A percentile compares a stretch with the other conserved stretches of the same genome.
These are phyloP conservation scores for Neolamprologus sp. DNA, from an alignment of 2,113 vertebrate species.

Conservation along the genomic window DNA sequence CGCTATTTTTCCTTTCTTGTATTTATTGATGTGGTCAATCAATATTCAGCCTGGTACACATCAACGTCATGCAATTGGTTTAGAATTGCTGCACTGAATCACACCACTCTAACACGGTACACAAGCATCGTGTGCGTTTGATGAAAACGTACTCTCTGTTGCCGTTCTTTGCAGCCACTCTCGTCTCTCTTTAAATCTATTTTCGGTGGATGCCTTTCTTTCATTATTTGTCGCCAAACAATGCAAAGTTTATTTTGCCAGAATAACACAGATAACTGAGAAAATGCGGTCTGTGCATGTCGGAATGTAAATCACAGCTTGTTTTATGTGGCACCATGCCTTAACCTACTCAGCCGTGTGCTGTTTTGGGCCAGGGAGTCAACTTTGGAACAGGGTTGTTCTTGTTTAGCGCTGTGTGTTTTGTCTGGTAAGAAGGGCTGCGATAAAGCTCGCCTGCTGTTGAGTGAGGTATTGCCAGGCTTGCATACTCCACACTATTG, in stretches of 20 bases:
- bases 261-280: constrained; percentile 24
- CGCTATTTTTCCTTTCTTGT: constrained; percentile 27
- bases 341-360: constrained; percentile 1
- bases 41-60: constrained; percentile 48
- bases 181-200: constrained; percentile 11
- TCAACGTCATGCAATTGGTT: constrained; percentile 36
- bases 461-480: constrained; percentile 32
- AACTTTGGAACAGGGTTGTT: constrained; percentile 18
- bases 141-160: background rate
- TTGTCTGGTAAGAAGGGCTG: constrained; percentile 43
- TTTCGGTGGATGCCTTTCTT: constrained; percentile 10
- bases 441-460: constrained; percentile 43
- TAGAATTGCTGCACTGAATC: constrained; percentile 6
- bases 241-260: constrained; percentile 39
- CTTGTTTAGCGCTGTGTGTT: constrained; percentile 54
- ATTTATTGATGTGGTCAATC: constrained; percentile 60
- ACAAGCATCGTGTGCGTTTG: constrained; percentile 24
- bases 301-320: constrained; percentile 44
- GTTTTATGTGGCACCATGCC: constrained; percentile 40
- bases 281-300: constrained; percentile 21
- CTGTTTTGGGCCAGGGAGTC: constrained; percentile 19
- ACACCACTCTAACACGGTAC: background rate
- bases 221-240: constrained; percentile 23
- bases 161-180: background rate
- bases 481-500: background rate